Evolutionary conservation across 2,797 vertebrate genomes (phyloP).

Genomic region (Peromyscus nudipes): DNA sequence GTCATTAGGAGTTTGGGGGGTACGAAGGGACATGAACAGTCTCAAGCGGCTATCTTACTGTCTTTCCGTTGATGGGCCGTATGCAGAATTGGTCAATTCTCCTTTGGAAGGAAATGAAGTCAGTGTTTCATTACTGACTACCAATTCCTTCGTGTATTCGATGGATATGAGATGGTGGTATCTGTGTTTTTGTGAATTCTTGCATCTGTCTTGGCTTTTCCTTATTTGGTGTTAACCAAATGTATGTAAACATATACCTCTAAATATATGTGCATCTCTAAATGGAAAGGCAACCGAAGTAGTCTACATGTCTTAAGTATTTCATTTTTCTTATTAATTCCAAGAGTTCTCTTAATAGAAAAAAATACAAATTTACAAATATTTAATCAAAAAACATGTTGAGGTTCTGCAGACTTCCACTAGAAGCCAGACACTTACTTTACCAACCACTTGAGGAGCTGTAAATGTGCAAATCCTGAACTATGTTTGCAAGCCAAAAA

Average conservation of each 20-base stretch:
- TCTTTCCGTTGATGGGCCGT: constrained; percentile 52
- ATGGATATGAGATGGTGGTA: neutral
- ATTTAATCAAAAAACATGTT: constrained; percentile 33
- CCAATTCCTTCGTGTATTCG: constrained; percentile 19
- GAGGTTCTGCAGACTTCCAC: neutral
- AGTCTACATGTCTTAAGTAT: constrained; percentile 18
- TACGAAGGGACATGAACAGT: constrained; percentile 76
- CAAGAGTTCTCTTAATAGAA: constrained; percentile 59
- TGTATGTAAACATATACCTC: neutral
- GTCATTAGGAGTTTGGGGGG: constrained; percentile 88
- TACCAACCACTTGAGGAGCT: constrained; percentile 54
- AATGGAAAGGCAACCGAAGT: constrained; percentile 61
- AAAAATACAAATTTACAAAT: constrained; percentile 55
- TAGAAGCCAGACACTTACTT: constrained; percentile 46
- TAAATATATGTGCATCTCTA: constrained; percentile 18
- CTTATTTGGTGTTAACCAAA: constrained; percentile 71
- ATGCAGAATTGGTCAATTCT: constrained; percentile 63
- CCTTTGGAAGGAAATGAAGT: constrained; percentile 68
- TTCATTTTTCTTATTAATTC: constrained; percentile 50
- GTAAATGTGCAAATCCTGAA: constrained; percentile 15
- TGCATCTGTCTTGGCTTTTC: constrained; percentile 64
- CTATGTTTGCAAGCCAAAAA: constrained; percentile 11
- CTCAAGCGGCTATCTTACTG: constrained; percentile 38
- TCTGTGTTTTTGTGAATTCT: constrained; percentile 56
- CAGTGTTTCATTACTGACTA: constrained; percentile 58